phyloP scores from a whole-genome alignment of 2,797 vertebrate genomes.

The Tapera naevia region DNA sequence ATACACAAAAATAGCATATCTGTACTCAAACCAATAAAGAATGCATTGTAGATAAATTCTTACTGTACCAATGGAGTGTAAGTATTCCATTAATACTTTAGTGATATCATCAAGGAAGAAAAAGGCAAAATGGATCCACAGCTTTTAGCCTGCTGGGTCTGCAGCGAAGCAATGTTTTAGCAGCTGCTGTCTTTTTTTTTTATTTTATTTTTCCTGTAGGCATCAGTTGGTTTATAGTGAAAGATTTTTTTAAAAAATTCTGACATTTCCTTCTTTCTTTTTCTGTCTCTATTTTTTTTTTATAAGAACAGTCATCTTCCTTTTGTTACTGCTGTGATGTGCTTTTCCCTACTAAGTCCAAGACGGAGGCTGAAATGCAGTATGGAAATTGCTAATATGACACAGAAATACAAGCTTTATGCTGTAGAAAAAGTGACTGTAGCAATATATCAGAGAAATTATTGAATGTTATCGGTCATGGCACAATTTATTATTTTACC shows the following conservation, averaged over 20 bases:
- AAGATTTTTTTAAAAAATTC: not conserved
- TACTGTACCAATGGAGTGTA: conserved; percentile 52
- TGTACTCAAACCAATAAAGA: conserved; percentile 32
- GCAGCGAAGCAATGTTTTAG: conserved; percentile 66
- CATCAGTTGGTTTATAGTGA: conserved; percentile 26
- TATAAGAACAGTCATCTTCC: not conserved
- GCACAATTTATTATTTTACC: conserved; percentile 63
- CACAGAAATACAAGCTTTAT: conserved; percentile 60
- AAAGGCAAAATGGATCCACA: conserved; percentile 60
- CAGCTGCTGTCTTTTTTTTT: conserved; percentile 5
- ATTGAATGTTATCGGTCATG: conserved; percentile 68
- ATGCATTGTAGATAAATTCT: conserved; percentile 56
- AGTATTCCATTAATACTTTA: conserved; percentile 72
- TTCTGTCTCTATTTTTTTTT: not conserved
- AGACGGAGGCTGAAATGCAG: conserved; percentile 43
- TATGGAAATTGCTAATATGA: conserved; percentile 67
- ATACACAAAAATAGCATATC: not conserved
- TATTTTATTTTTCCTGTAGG: not conserved
- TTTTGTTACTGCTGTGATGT: conserved; percentile 41
- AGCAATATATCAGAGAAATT: conserved; percentile 53
- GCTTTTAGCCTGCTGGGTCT: conserved; percentile 56
- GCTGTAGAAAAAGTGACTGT: conserved; percentile 25
- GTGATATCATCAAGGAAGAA: conserved; percentile 71
- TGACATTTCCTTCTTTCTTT: conserved; percentile 30
- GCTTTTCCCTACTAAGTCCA: conserved; percentile 15